Conservation (phyloP, 1,140 invertebrate species). For the Saccostrea glomerata region DNA sequence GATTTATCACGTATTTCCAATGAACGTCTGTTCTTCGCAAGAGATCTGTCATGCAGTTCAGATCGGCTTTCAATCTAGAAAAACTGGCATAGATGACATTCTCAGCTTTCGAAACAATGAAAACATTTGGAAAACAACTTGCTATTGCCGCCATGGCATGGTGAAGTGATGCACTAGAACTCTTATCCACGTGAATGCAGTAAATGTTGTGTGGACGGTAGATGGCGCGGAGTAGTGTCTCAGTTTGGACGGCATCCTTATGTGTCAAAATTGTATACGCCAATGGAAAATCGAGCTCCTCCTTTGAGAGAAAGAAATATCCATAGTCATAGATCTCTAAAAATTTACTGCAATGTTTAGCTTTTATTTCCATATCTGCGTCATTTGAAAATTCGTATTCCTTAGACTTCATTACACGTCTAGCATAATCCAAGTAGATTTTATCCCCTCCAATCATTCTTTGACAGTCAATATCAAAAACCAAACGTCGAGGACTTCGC, state of each 20-base stretch:
- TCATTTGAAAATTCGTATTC: neutral
- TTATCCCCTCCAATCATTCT: neutral
- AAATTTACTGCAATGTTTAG: neutral
- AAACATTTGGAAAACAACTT: too few species aligned
- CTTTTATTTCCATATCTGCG: neutral
- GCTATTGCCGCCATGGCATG: too few species aligned
- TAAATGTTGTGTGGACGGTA: conserved; percentile 73
- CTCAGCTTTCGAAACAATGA: too few species aligned
- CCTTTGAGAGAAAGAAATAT: conserved; percentile 6
- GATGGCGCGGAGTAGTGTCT: conserved; percentile 69
- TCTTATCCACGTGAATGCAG: conserved; percentile 74
- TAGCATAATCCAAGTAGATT: neutral
- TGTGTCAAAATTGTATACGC: conserved; percentile 74
- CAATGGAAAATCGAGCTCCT: conserved; percentile 68
- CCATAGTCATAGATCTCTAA: neutral
- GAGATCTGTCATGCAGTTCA: too few species aligned
- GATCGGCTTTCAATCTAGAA: too few species aligned
- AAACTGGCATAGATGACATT: too few species aligned
- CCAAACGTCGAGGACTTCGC: neutral
- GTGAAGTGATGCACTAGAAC: conserved; percentile 15
- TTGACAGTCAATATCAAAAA: neutral
- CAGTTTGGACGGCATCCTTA: conserved; percentile 70
- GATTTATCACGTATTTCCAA: conserved; percentile 74
- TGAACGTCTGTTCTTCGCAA: too few species aligned
- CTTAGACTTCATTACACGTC: neutral